A percentile compares a stretch with the other conserved stretches of the same genome.
Evolutionary conservation across 2,113 vertebrate genomes (phyloP).

Genomic region (Rhea americana): DNA sequence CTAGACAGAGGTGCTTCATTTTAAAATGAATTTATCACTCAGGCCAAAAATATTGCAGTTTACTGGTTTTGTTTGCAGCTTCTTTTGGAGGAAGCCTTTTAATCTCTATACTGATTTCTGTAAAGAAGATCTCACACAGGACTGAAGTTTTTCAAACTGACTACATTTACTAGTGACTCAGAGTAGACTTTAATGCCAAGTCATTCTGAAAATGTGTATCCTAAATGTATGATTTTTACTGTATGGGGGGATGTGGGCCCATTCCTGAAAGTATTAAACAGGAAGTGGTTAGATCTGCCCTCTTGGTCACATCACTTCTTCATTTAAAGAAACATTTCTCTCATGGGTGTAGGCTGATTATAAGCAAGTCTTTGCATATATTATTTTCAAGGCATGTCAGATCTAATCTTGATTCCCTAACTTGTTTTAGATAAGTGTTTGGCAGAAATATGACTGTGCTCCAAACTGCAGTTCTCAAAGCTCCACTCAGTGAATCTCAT

Average conservation of each 20-base stretch:
- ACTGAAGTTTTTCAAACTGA: neutral
- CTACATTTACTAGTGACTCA: neutral
- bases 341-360: neutral
- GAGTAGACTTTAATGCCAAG: neutral
- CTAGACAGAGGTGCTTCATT: neutral
- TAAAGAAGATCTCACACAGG: neutral
- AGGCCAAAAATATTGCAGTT: neutral
- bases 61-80: neutral
- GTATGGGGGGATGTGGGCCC: neutral
- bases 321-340: neutral
- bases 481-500: neutral
- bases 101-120: neutral
- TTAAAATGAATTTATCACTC: neutral
- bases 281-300: constrained; percentile 33
- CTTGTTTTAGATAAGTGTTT: constrained; percentile 6
- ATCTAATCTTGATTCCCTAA: neutral
- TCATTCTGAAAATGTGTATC: neutral
- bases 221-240: neutral
- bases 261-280: constrained; percentile 30
- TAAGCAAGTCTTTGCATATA: neutral
- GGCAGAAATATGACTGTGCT: neutral
- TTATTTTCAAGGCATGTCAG: neutral
- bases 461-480: neutral
- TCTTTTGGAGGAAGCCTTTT: neutral
- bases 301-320: constrained; percentile 22